Base-by-base conservation (phyloP, 1,140 invertebrate genomes). In the Maniola jurtina region DNA sequence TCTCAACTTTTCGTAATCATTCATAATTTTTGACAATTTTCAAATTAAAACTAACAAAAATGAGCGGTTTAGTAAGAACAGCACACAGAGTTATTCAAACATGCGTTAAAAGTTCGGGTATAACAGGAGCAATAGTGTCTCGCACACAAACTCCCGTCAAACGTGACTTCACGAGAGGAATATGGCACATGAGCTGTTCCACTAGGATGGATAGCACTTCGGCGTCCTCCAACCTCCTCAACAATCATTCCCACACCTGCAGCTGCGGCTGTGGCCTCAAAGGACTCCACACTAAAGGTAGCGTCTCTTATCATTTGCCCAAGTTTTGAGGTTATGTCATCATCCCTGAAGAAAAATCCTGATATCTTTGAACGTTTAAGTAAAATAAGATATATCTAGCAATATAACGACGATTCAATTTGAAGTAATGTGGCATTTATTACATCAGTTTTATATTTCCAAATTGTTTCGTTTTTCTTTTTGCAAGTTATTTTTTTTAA, bases 221-320 rank as follows among this genome's bases (percentile, higher is more conserved):
- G 25, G 64, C 81, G 6, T 71, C 80, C 14, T 73, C 81, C n/a
- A 77, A 61, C 50, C 78, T 90, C 11, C 77, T 91, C 0, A 80
- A 87, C 60, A 88, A 89, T 40, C 86, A 87, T 78, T 90, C 89
- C 61, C 89, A 76, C 71, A 84, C 92, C 13, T 95, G 94, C 76
- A 91, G 88, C 64, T 95, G 94, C 67, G 93, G 93, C 14, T 95
- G 94, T 74, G 92, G 92, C 16, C 75, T 88, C 36, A 92, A 90
- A 74, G 91, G 91, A 42, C 81, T 93, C 2, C 94, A 95, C 70
- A 95, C 94, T 0, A 95, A 95, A 93, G 94, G 95, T 95, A 92
- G 76, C 59, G 6, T 67, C 14, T 42, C 42, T 33, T 36, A 35
- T 61, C 34, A 33, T 11, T 40, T 13, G 11, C 15, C n/a, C 16